Percentiles rank a stretch among this genome's conserved stretches.
These are phyloP conservation scores for Hirtodrosophila histrioides DNA, from an alignment of 2,888 invertebrate species.

Conservation along the genomic window DNA sequence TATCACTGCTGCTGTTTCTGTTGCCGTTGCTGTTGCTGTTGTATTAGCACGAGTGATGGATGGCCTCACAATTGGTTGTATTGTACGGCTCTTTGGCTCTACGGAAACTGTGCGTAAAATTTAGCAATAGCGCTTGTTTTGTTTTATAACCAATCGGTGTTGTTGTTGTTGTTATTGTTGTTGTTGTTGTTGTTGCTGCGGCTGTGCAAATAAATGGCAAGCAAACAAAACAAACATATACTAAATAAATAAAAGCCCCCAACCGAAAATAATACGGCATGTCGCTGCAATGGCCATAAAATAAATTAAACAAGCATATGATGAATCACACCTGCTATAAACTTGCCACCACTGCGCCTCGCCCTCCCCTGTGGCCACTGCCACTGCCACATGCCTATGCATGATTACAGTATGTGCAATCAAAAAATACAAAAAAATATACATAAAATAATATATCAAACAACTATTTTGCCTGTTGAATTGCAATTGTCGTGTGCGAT, in stretches of 20 bases:
- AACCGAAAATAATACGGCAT: constrained; percentile 24
- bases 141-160: constrained; percentile 51
- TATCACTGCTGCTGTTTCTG: constrained; percentile 7
- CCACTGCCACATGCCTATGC: background rate
- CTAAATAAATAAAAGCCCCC: constrained; percentile 31
- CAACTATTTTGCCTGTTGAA: constrained; percentile 31
- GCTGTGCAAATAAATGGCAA: constrained; percentile 36
- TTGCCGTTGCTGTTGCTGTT: constrained; percentile 14
- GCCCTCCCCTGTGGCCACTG: background rate
- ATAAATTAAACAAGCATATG: constrained; percentile 42
- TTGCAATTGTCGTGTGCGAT: constrained; percentile 50
- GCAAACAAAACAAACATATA: constrained; percentile 32
- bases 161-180: background rate
- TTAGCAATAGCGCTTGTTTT: constrained; percentile 45
- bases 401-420: background rate
- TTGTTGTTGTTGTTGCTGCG: constrained; percentile 12
- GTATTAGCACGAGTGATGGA: constrained; percentile 47
- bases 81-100: constrained; percentile 10
- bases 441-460: constrained; percentile 6
- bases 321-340: constrained; percentile 38
- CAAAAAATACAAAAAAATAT: background rate
- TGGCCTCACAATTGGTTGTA: constrained; percentile 47
- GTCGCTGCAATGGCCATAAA: constrained; percentile 49
- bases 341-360: constrained; percentile 2
- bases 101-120: constrained; percentile 61